Base-by-base conservation (phyloP, 2,113 vertebrate genomes). In the Odocoileus virginianus region DNA sequence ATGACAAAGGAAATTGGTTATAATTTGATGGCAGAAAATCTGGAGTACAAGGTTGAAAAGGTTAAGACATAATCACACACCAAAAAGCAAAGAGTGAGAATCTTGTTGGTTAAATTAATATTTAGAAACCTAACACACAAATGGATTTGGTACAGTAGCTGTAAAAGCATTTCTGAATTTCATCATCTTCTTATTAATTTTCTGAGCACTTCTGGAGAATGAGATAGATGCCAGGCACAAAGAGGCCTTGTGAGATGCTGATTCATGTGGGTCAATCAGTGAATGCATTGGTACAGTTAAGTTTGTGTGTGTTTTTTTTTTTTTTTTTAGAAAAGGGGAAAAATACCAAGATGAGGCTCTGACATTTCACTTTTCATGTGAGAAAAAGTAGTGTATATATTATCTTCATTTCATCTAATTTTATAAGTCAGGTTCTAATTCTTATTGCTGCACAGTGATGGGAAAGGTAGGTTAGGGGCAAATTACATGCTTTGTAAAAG, bases 321-420 rank as follows among this genome's bases (percentile, higher is more conserved):
- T 95, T 81, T 87, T 96, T 58, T 50, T n/a, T 13, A 88, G 45
- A 84, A 67, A 45, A 6, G 6, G 23, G 7, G 27, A 60, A 27
- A 94, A 90, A 94, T 91, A 97, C 89, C 86, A 98, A 98, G 88
- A 6, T 33, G 25, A 98, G 76, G 87, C 3, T 89, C 57, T 98
- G 95, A 97, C 9, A 23, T 98, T 98, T 98, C 54, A 71, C 92
- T 91, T 67, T 79, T 12, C 21, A 33, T 47, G 10, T 95, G 78
- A 97, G 60, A 98, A 81, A 97, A 84, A 90, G 33, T 93, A 95
- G 67, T 87, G 55, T 76, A 89, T 82, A 94, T 90, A 87, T 97
- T 97, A 97, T 96, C 64, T 15, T 86, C 60, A 96, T 98, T 98
- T 98, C 83, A 96, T 79, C 88, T 96, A 97, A 98, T 96, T 98